Evolutionary conservation across 2,113 vertebrate genomes (phyloP).

Genomic region (Aplodontia rufa): DNA sequence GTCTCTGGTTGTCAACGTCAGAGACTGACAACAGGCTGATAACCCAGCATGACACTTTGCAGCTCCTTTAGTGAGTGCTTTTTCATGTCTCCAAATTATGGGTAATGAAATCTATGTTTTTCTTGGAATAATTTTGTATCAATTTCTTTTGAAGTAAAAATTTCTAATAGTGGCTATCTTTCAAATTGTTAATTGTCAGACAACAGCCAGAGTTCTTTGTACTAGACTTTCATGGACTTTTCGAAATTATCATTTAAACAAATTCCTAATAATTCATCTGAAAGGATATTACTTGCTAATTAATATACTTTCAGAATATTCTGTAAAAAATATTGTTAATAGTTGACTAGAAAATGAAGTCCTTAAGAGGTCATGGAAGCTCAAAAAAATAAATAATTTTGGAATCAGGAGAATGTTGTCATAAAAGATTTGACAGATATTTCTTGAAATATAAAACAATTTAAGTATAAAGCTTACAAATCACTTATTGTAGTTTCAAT

Average conservation of each 20-base stretch:
- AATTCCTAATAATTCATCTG: constrained; percentile 4
- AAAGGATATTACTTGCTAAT: constrained; percentile 27
- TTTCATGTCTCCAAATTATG: not conserved
- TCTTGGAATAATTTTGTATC: constrained; percentile 39
- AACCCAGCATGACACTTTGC: not conserved
- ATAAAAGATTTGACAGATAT: not conserved
- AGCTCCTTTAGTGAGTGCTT: not conserved
- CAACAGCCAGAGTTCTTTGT: constrained; percentile 40
- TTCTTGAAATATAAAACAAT: constrained; percentile 21
- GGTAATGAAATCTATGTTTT: constrained; percentile 7
- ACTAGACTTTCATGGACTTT: constrained; percentile 47
- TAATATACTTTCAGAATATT: constrained; percentile 34
- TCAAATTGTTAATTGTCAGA: constrained; percentile 45
- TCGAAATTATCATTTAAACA: constrained; percentile 44
- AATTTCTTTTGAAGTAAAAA: constrained; percentile 49
- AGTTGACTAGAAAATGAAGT: constrained; percentile 5
- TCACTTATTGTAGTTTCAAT: constrained; percentile 44
- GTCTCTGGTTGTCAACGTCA: not conserved
- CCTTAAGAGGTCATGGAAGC: not conserved
- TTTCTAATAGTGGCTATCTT: not conserved
- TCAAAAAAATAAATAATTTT: constrained; percentile 44
- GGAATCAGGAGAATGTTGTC: constrained; percentile 10
- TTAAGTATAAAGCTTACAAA: constrained; percentile 41
- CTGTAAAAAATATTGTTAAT: not conserved
- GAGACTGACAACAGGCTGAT: not conserved